These are phyloP conservation scores for Hedychridium roseum DNA, from an alignment of 2,888 invertebrate genomes.

Conservation along the genomic window DNA sequence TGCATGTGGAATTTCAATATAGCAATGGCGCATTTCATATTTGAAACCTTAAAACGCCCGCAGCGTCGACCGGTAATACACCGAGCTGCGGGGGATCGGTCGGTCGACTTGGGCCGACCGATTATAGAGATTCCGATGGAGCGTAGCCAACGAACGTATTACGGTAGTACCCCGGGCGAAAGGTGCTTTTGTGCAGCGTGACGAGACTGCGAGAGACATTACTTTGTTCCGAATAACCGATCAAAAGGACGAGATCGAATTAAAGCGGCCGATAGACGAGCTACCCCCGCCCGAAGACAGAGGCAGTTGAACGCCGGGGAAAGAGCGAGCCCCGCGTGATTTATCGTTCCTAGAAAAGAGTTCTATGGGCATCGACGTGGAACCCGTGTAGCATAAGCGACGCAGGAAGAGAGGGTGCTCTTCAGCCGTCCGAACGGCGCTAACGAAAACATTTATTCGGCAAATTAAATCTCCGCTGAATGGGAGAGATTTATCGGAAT, in stretches of 20 bases:
- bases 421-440: background rate
- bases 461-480: conserved; percentile 27
- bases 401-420: conserved; percentile 4
- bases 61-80: conserved; percentile 39
- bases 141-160: too few species aligned
- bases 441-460: conserved; percentile 32
- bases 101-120: too few species aligned
- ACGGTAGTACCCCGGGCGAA: too few species aligned
- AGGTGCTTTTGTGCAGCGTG: too few species aligned
- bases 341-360: conserved; percentile 12
- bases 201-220: too few species aligned
- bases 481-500: conserved; percentile 25
- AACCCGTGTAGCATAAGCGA: conserved; percentile 9
- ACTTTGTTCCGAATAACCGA: too few species aligned
- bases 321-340: too few species aligned
- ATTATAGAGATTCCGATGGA: too few species aligned
- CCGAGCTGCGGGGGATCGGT: conserved; percentile 25
- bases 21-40: conserved; percentile 33
- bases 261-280: too few species aligned
- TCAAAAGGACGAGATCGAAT: too few species aligned
- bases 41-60: conserved; percentile 33
- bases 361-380: conserved; percentile 6
- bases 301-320: too few species aligned
- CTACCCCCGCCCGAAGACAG: too few species aligned
- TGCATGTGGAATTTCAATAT: conserved; percentile 47